Evolutionary conservation across 2,113 vertebrate species (phyloP), one percentile per base, ranked within the genome.

Genomic region (Brienomyrus longianalis): DNA sequence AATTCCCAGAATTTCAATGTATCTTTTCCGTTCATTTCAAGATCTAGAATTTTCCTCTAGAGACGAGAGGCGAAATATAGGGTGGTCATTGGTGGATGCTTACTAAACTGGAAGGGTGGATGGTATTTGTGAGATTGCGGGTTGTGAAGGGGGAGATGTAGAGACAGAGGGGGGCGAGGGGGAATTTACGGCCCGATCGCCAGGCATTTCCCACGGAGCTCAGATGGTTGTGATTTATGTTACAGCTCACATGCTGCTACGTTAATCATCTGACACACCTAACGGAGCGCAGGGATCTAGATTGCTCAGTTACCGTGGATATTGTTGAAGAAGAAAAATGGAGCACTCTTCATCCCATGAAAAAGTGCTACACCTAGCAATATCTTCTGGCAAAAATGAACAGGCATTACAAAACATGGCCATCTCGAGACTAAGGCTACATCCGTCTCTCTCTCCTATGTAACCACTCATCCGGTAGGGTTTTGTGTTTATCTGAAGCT

Each of bases 241-340:
- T 43, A 47, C 39, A 23, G 21, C 39, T 45, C 21, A n/a, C 10
- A 23, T 23, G 8, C 83, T n/a, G 83, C 45, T 48, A n/a, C 83
- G 35, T 84, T 48, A 84, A 47, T 47, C 83, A 84, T 47, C 83
- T 84, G 83, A 47, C 83, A 84, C 83, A 84, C 39, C 45, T 84
- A 48, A 48, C 39, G 10, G 19, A 48, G 43, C 35, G 9, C 17
- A 47, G 19, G 45, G 11, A 48, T n/a, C 83, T 23, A 48, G 45
- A 84, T 84, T 84, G 43, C 39, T 23, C 83, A 84, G 83, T 84
- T 84, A 43, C 19, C 43, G 1, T 11, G 83, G 83, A 84, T 48
- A 84, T 84, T 84, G 45, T 84, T 84, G 19, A 23, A 23, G 23
- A 84, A 45, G 45, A 84, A 84, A 48, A 84, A 84, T 84, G 39